phyloP scores from a whole-genome alignment of 2,797 vertebrate species.

The Acanthiza pusilla region DNA sequence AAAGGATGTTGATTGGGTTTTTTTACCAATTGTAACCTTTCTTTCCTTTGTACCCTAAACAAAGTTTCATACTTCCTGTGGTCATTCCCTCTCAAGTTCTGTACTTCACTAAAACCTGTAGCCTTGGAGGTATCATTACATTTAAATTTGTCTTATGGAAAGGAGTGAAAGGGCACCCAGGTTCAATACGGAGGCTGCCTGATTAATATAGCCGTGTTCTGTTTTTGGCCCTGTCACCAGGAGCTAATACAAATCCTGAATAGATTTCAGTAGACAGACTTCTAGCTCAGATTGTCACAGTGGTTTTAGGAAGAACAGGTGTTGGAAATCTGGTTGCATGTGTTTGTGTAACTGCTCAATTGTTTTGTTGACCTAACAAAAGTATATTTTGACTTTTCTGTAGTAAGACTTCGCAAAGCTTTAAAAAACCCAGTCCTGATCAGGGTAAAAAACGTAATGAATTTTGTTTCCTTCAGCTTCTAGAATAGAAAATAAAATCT shows the following conservation, averaged over 20 bases:
- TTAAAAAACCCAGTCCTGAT: not conserved
- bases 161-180: not conserved
- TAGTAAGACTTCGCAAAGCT: not conserved
- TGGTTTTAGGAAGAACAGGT: not conserved
- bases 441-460: not conserved
- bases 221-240: not conserved
- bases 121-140: not conserved
- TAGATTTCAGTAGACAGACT: not conserved
- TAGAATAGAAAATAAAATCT: not conserved
- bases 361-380: not conserved
- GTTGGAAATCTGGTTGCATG: not conserved
- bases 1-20: not conserved
- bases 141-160: not conserved
- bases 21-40: not conserved
- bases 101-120: not conserved
- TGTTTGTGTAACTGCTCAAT: not conserved
- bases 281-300: not conserved
- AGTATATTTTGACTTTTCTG: not conserved
- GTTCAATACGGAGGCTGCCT: rapidly evolving
- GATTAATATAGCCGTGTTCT: not conserved
- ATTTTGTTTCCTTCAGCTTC: not conserved
- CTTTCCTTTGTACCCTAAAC: not conserved
- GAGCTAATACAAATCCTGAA: not conserved
- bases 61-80: not conserved
- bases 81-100: not conserved